Evolutionary conservation across 2,888 invertebrate species (phyloP).

Genomic region (Pachymerium ferrugineum): DNA sequence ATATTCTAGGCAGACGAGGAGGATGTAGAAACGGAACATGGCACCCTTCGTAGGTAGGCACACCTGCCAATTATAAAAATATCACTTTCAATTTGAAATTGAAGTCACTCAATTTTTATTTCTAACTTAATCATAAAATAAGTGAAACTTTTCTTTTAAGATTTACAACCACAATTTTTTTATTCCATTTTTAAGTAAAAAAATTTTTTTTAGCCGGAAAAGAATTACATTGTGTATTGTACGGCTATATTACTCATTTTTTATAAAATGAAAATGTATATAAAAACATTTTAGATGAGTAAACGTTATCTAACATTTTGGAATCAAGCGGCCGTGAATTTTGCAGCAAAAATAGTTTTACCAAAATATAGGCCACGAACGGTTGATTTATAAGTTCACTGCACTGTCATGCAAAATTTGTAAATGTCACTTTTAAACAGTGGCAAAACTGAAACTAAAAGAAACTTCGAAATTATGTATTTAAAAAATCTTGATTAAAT

Average conservation of each 20-base stretch:
- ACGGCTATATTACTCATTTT: too few species aligned
- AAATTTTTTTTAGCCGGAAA: too few species aligned
- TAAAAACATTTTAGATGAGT: neutral
- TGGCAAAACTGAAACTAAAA: too few species aligned
- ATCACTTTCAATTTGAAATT: neutral
- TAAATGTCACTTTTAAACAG: constrained; percentile 16
- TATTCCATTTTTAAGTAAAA: too few species aligned
- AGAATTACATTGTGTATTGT: too few species aligned
- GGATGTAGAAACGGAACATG: neutral
- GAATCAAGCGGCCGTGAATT: constrained; percentile 11
- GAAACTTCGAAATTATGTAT: neutral
- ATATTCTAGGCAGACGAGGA: constrained; percentile 5
- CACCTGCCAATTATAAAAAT: neutral
- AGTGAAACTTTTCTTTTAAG: too few species aligned
- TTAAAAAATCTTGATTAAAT: too few species aligned
- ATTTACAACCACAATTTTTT: too few species aligned
- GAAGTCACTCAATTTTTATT: too few species aligned
- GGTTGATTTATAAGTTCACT: constrained; percentile 7
- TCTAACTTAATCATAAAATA: too few species aligned
- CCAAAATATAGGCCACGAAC: constrained; percentile 5
- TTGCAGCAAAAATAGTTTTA: neutral
- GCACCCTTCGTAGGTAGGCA: neutral
- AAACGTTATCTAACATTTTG: too few species aligned
- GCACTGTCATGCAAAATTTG: neutral
- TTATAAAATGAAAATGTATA: too few species aligned